Evolutionary conservation across 2,113 vertebrate genomes (phyloP), one percentile per base, ranked within the genome.

Genomic region (Aplodontia rufa): DNA sequence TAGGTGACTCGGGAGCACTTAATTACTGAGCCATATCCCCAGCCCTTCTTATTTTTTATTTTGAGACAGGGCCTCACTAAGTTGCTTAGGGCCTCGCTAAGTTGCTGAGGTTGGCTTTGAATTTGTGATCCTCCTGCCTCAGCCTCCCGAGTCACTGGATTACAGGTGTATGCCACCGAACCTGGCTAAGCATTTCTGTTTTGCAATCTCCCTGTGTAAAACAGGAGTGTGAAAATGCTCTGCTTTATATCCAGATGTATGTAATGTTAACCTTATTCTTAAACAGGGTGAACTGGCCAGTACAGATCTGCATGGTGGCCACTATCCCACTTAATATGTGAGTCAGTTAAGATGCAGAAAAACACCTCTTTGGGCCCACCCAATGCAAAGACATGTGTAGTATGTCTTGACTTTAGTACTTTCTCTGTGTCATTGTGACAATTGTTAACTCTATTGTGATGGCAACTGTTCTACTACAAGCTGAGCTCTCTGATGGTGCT

Each of bases 161-260:
- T n/a, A n/a, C n/a, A n/a, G n/a, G n/a, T n/a, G n/a, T n/a, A n/a
- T n/a, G n/a, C n/a, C n/a, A n/a, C n/a, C n/a, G n/a, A n/a, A n/a
- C n/a, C n/a, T n/a, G n/a, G n/a, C n/a, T n/a, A 69, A 91, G 79
- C 37, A 71, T 90, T 92, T 68, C 13, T 35, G 51, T 90, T 78
- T 47, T 74, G 64, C n/a, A 79, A 51, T 62, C 26, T 42, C 7
- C n/a, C 12, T 85, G 22, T 93, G 81, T 79, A 79, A 94, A 92
- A 66, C 9, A 14, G 30, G 40, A 86, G 32, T 51, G 30, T 82
- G 28, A 42, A 71, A 51, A 64, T n/a, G 40, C 11, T n/a, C 19
- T 35, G n/a, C 11, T n/a, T 95, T 58, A 16, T 80, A 8, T 26
- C 26, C n/a, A 75, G 47, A 26, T 51, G 32, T 49, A 79, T 26